Evolutionary conservation across 2,797 vertebrate genomes (phyloP).

Genomic region (Acipenser transmontanus): DNA sequence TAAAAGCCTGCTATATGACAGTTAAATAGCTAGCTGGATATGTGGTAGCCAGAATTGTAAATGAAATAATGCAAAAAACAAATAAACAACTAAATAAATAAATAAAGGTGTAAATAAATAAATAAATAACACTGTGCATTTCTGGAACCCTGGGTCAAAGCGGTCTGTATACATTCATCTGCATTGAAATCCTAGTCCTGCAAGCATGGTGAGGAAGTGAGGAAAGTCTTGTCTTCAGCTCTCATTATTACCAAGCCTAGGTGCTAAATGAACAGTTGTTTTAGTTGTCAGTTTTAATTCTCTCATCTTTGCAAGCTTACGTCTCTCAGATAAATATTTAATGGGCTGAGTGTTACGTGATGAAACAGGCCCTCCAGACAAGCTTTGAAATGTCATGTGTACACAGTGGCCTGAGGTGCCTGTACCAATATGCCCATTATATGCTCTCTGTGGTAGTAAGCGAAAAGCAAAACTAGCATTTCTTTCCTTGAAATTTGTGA

Average conservation of each 20-base stretch:
- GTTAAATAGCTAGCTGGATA: no score
- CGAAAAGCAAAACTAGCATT: not conserved
- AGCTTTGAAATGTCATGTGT: not conserved
- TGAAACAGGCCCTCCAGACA: not conserved
- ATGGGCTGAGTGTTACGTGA: not conserved
- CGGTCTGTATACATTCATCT: no score
- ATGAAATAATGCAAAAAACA: no score
- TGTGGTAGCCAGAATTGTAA: no score
- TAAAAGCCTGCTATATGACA: no score
- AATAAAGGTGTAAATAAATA: no score
- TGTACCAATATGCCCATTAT: not conserved
- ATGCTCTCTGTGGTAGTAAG: not conserved
- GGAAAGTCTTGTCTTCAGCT: no score
- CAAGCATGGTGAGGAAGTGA: no score
- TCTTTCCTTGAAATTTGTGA: constrained; percentile 10
- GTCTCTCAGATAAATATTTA: not conserved
- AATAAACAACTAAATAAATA: no score
- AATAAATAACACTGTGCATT: no score
- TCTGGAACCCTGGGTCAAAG: no score
- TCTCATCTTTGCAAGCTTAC: not conserved
- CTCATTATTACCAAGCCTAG: not conserved
- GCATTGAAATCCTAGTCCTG: no score
- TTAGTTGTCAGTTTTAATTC: not conserved
- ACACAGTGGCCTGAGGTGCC: not conserved
- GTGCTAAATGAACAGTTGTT: not conserved